Percentiles rank a stretch among this genome's conserved stretches.
These are phyloP conservation scores for Diadumene lineata DNA, from an alignment of 92 coral and sea anemone species.

Conservation along the genomic window DNA sequence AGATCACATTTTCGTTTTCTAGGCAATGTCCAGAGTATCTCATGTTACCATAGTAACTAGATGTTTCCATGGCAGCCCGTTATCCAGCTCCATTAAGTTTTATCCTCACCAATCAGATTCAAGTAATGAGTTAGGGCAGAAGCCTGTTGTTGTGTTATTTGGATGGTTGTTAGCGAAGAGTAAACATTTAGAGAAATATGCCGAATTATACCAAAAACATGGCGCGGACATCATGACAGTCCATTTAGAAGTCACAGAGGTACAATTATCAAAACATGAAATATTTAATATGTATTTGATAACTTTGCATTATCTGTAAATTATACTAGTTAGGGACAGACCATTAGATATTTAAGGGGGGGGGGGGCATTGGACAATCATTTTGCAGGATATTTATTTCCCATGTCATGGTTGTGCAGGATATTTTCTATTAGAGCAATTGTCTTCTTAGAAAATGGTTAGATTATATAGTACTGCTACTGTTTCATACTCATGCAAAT, in stretches of 20 bases:
- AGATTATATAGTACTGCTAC: no score
- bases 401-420: no score
- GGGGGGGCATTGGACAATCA: no score
- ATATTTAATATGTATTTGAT: no score
- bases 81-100: conserved; percentile 31
- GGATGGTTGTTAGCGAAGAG: conserved; percentile 96
- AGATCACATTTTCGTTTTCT: no score
- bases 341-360: no score
- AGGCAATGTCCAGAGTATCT: no score
- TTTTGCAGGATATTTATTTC: no score
- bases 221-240: conserved; percentile 95
- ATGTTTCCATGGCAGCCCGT: conserved; percentile 50
- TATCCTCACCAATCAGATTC: conserved; percentile 62
- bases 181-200: conserved; percentile 88
- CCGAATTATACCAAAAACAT: conserved; percentile 73
- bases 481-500: no score
- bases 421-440: background rate
- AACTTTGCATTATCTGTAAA: background rate
- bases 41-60: conserved; percentile 15
- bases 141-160: conserved; percentile 83
- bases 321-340: background rate
- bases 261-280: no score
- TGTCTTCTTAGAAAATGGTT: background rate
- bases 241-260: conserved; percentile 84
- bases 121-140: conserved; percentile 30